Base-by-base conservation (phyloP, 2,113 vertebrate genomes). In the Entelurus aequoreus region DNA sequence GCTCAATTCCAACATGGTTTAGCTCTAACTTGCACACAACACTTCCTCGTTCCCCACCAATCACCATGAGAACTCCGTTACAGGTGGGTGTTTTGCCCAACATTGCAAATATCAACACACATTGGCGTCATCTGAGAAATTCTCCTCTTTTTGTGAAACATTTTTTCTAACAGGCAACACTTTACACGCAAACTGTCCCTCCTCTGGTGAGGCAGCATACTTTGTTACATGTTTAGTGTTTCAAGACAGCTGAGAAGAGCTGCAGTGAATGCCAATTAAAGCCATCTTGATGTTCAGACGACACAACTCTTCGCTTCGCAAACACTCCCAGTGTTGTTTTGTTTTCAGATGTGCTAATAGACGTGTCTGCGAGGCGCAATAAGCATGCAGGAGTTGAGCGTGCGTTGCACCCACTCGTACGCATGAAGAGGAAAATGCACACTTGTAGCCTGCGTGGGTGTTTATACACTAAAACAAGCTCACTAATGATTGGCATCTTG, bases 401-500 rank as follows among this genome's bases (percentile, higher is more conserved):
- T n/a, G 9, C 19, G 5, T 19, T 15, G 38, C 15, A 38, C 14
- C 19, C n/a, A 8, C 37, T 52, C 13, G 15, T 64, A 49, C 44
- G 46, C 54, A 37, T 52, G 51, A 54, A 36, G 48, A 62, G 48
- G 36, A 55, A 37, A 48, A 15, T 5, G 15, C 13, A 21, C 21
- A n/a, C 38, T 68, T 71, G 11, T 19, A 55, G 52, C 36, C 46
- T 44, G 57, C 5, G 51, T 74, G 63, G 54, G 59, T 72, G 67
- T 80, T 63, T 65, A 66, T 50, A 63, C 60, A 56, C 65, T 65
- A 40, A 80, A 88, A 70, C 67, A 57, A 58, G 62, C 72, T 65
- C 65, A 76, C 87, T 76, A 85, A 80, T 80, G 78, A 84, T 76
- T 72, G 69, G 76, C 77, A 67, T 65, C 62, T 60, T 70, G 60